Base-by-base conservation (phyloP, 64 coral and sea anemone species). In the Anthopleura sola region DNA sequence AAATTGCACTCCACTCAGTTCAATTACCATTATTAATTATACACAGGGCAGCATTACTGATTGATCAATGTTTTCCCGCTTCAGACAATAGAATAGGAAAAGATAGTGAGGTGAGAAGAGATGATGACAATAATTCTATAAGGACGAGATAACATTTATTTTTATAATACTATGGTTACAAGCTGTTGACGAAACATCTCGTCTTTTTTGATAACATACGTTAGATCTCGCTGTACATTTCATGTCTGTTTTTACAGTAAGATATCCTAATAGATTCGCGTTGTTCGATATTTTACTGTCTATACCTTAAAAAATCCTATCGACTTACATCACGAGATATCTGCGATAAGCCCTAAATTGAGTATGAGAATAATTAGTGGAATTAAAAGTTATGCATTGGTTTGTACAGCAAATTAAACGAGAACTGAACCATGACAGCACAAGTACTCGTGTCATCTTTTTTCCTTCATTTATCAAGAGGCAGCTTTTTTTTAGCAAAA, bases 161-260 rank as follows among this genome's bases (percentile, higher is more conserved):
- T 79, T 79, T 79, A 79, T 78, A 78, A 44, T 79, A 48, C 76
- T 79, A 79, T 79, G 76, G 38, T 79, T 79, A 79, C 76, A 79
- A 79, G 76, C 20, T 23, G 44, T 79, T 79, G 76, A 79, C 39
- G 76, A 79, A 79, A 79, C 76, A n/a, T 79, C 39, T 79, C 76
- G 76, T 79, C 76, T 79, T 79, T 32, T 23, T 21, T 79, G 37
- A 37, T 77, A 77, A 77, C 75, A 77, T 77, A 79, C 39, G 36
- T 79, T 79, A 79, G 38, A 79, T 26, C 76, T 48, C 47, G 37
- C 76, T 47, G 76, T 79, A 79, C 76, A 79, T 79, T 71, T 69
- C 29, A 33, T 69, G 24, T 19, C 37, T 79, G 21, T 79, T 79
- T 79, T 79, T 44, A 79, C 37, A 48, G 76, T 79, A 79, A 38